Conservation (phyloP, 2,888 invertebrate genomes). For the Frankliniella intonsa region DNA sequence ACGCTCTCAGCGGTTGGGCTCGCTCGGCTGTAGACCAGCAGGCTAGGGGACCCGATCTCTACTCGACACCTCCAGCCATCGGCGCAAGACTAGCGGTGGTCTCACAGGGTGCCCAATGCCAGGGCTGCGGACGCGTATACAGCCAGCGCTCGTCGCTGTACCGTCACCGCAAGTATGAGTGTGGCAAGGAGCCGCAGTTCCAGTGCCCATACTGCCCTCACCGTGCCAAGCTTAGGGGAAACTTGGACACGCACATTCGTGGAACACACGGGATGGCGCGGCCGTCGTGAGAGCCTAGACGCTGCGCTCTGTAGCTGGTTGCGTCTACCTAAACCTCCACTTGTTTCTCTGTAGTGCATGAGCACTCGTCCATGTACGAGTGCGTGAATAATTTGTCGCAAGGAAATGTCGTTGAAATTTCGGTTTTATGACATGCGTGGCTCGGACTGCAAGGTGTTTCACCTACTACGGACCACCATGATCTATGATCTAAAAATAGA, state of each 20-base stretch:
- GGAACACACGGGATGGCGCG: background rate
- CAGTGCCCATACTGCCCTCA: constrained; percentile 40
- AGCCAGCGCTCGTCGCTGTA: constrained; percentile 39
- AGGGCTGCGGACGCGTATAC: constrained; percentile 41
- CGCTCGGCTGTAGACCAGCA: too few relatives aligned
- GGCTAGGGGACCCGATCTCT: too few relatives aligned
- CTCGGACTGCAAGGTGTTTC: too few relatives aligned
- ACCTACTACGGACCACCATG: too few relatives aligned
- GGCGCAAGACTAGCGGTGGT: background rate
- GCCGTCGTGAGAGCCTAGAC: background rate
- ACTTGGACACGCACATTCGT: constrained; percentile 37
- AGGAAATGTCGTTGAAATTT: too few relatives aligned
- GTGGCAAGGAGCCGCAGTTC: constrained; percentile 45
- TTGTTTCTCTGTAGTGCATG: background rate
- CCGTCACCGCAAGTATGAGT: constrained; percentile 43
- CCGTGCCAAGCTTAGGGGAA: constrained; percentile 37
- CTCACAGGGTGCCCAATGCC: constrained; percentile 36
- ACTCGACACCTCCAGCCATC: background rate
- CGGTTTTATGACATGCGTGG: too few relatives aligned
- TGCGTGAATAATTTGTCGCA: background rate
- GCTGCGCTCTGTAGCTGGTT: too few relatives aligned
- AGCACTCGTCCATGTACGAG: background rate
- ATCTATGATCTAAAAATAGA: too few relatives aligned
- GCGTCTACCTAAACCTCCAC: background rate
- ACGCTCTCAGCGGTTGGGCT: too few relatives aligned